Conservation (phyloP, 35 echinoderm and acorn worm genomes). For the Stichopus chloronotus region DNA sequence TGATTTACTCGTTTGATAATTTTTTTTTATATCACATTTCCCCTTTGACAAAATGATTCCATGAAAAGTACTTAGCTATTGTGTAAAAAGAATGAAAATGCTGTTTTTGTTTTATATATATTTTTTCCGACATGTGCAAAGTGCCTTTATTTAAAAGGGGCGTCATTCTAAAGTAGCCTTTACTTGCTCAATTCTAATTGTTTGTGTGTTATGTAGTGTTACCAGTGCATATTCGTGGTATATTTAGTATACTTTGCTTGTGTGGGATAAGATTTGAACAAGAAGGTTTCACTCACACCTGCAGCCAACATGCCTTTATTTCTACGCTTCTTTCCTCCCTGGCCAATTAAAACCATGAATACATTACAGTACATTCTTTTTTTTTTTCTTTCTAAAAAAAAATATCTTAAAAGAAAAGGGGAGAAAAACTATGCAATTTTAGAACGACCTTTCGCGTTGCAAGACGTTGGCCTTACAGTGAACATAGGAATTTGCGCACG, state of each 20-base stretch:
- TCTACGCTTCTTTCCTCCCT: too few species aligned
- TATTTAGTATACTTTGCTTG: not conserved
- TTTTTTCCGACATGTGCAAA: constrained; percentile 49
- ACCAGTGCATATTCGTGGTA: not conserved
- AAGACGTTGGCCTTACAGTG: too few species aligned
- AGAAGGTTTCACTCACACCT: too few species aligned
- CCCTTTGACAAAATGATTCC: constrained; percentile 56
- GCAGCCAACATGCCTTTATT: too few species aligned
- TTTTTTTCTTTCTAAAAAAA: too few species aligned
- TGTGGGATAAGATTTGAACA: too few species aligned
- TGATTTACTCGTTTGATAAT: constrained; percentile 59
- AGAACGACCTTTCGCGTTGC: too few species aligned
- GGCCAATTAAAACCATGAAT: too few species aligned
- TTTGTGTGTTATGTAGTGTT: constrained; percentile 16
- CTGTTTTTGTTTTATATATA: constrained; percentile 17
- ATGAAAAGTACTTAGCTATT: constrained; percentile 63
- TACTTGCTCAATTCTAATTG: constrained; percentile 40
- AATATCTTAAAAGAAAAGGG: too few species aligned
- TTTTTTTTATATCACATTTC: constrained; percentile 51
- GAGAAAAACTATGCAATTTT: too few species aligned
- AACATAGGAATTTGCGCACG: too few species aligned
- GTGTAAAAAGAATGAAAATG: constrained; percentile 37
- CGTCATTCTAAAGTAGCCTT: constrained; percentile 21
- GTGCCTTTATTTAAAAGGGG: constrained; percentile 24
- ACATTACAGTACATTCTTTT: too few species aligned